These are phyloP conservation scores for Albula goreensis DNA, from an alignment of 2,113 vertebrate genomes.

Conservation along the genomic window DNA sequence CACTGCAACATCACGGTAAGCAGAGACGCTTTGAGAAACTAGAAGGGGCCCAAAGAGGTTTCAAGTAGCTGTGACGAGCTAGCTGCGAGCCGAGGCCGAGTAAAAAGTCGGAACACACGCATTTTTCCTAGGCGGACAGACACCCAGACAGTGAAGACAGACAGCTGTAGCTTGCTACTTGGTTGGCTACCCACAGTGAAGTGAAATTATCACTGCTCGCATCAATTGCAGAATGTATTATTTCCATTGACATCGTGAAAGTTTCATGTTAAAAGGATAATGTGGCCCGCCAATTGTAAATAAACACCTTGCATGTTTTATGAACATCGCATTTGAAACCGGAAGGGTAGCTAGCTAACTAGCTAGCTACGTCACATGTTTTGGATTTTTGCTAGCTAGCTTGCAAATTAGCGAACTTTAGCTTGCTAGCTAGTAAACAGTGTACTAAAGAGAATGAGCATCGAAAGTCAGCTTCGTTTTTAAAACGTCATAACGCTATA, in stretches of 20 bases:
- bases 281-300: not conserved
- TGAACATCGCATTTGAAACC: constrained; percentile 9
- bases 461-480: not conserved
- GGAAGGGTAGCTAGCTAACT: constrained; percentile 45
- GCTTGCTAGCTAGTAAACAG: not conserved
- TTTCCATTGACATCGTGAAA: not conserved
- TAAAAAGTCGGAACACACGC: not conserved
- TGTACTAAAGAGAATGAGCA: not conserved
- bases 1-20: constrained; percentile 96
- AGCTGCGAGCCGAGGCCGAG: not conserved
- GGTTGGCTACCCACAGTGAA: not conserved
- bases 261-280: not conserved
- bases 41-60: not conserved
- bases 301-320: not conserved
- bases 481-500: too few relatives aligned
- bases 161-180: not conserved
- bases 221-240: not conserved
- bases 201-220: not conserved
- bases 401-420: not conserved
- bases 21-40: constrained; percentile 23
- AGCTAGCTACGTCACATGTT: constrained; percentile 33
- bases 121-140: not conserved
- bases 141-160: not conserved
- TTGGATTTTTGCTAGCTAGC: not conserved
- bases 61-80: not conserved